Evolutionary conservation across 2,797 vertebrate genomes (phyloP).

Genomic region (Avahi laniger): DNA sequence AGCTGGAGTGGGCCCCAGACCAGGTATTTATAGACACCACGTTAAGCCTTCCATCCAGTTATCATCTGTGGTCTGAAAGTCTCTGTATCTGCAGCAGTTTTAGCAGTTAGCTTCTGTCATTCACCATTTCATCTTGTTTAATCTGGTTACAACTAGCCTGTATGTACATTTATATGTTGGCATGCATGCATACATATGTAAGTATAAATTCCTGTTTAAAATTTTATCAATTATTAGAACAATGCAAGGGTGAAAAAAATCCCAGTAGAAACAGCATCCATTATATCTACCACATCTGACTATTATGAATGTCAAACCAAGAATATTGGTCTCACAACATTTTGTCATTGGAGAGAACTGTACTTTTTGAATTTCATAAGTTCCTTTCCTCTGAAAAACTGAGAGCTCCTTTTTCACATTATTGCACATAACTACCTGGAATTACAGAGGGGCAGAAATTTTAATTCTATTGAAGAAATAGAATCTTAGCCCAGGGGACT

Average conservation of each 20-base stretch:
- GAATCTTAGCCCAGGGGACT: background rate
- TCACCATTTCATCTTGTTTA: constrained; percentile 9
- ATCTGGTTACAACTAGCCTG: constrained; percentile 69
- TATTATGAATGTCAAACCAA: background rate
- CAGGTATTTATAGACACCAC: constrained; percentile 90
- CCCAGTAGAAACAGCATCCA: background rate
- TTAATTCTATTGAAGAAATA: background rate
- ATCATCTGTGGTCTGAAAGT: constrained; percentile 19
- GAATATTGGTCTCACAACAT: background rate
- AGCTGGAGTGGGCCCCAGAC: constrained; percentile 97
- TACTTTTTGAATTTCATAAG: background rate
- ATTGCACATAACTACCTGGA: background rate
- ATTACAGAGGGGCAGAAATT: background rate
- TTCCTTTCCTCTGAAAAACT: background rate
- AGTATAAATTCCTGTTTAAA: background rate
- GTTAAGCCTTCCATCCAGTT: constrained; percentile 24
- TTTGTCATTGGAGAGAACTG: background rate
- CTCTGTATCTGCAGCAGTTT: constrained; percentile 39
- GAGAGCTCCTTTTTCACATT: background rate
- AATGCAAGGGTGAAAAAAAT: background rate
- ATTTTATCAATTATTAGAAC: background rate
- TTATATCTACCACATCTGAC: background rate
- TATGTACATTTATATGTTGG: background rate
- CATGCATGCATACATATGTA: background rate
- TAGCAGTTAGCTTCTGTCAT: background rate